Evolutionary conservation across 2,888 invertebrate species (phyloP), one percentile per base, ranked within the genome.

Genomic region (Galeruca laticollis): DNA sequence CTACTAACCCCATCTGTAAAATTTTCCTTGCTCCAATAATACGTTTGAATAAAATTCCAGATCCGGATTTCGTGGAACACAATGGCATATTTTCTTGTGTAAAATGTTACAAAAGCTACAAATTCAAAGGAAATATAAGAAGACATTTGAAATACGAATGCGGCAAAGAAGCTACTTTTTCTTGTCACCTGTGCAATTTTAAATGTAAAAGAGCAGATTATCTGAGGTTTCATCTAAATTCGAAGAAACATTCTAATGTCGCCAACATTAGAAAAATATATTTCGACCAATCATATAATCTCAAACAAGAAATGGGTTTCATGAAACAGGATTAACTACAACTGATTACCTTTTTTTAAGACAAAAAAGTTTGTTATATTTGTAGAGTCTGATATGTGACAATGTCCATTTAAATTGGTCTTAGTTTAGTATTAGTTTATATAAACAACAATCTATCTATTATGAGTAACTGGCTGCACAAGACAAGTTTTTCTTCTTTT

Each of bases 121-220:
- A 80, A 57, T 79, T 80, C 66, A 80, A 80, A 57, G 79, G 81
- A 6, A 80, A 80, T 68, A 79, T 80, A 31, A 71, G 77, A 49
- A 74, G 93, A 70, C 93, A 93, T 84, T 88, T 90, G 79, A 90
- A 90, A 82, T 90, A 91, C 85, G 93, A 93, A 82, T 93, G 93
- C 82, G 88, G 89, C 75, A 90, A 89, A 81, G 87, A 87, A 74
- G 90, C 91, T 26, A 88, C 88, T 79, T 90, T 89, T 85, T 88
- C 89, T 82, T 92, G 91, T 81, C 88, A 88, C 70, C 87, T 89
- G 83, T 91, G 91, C 83, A 87, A 88, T 75, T 89, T 89, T 83
- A 88, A 88, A 73, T 89, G 90, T 78, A 90, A 90, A 80, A 89
- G 91, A 84, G 90, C 90, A 79, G 88, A 89, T 83, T 88, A 89